Evolutionary conservation across 1,140 invertebrate genomes (phyloP).

Genomic region (Penaeus vannamei): DNA sequence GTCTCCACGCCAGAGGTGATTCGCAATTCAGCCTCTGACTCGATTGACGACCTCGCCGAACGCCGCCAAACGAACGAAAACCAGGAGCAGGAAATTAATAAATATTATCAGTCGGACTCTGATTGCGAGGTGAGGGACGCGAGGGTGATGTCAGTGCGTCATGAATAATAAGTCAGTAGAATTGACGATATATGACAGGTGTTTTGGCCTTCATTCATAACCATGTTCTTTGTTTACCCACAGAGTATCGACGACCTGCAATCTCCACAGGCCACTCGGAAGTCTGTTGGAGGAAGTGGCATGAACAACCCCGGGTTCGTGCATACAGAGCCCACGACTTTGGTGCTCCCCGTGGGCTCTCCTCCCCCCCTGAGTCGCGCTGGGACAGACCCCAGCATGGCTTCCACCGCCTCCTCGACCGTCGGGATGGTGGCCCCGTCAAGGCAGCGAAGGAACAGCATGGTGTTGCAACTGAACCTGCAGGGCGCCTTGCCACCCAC

Average conservation of each 20-base stretch:
- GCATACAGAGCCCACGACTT: constrained; percentile 52
- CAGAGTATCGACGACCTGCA: constrained; percentile 58
- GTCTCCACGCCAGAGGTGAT: constrained; percentile 42
- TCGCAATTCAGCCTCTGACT: constrained; percentile 37
- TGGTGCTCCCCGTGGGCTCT: constrained; percentile 63
- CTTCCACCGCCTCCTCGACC: constrained; percentile 26
- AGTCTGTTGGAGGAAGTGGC: constrained; percentile 38
- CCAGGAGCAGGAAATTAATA: constrained; percentile 42
- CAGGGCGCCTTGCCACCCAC: constrained; percentile 43
- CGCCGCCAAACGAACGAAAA: constrained; percentile 52
- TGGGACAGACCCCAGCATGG: constrained; percentile 58
- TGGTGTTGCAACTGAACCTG: constrained; percentile 67
- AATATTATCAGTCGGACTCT: constrained; percentile 58
- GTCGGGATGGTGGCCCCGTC: not conserved
- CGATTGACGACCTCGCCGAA: constrained; percentile 60
- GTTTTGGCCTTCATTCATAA: not conserved
- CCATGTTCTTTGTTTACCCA: not conserved
- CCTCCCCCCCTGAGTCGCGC: constrained; percentile 61
- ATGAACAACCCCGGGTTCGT: constrained; percentile 44
- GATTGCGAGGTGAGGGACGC: constrained; percentile 49
- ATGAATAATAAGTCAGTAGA: not conserved
- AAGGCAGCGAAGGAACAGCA: constrained; percentile 61
- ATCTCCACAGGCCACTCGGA: constrained; percentile 31
- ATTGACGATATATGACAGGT: not conserved
- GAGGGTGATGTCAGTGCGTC: too few species aligned